These are phyloP conservation scores for Prenolepis imparis DNA, from an alignment of 2,888 invertebrate genomes.

Conservation along the genomic window DNA sequence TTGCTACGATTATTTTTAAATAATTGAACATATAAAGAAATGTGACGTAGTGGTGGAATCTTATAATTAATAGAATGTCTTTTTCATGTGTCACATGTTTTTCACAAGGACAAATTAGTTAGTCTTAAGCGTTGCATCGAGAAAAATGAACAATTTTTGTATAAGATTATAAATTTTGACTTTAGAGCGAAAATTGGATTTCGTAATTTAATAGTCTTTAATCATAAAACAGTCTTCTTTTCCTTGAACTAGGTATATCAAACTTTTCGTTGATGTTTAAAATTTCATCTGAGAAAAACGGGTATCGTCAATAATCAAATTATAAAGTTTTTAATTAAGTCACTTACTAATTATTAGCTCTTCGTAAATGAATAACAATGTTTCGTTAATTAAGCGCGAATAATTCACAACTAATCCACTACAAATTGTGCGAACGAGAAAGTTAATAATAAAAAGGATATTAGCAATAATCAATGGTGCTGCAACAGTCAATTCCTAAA, in stretches of 20 bases:
- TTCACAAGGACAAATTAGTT: neutral
- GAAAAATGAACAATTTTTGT: conserved; percentile 7
- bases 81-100: neutral
- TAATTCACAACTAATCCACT: conserved; percentile 30
- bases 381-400: conserved; percentile 24
- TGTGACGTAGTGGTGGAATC: neutral
- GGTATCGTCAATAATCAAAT: conserved; percentile 32
- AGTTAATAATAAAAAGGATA: conserved; percentile 14
- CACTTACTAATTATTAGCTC: conserved; percentile 19
- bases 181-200: conserved; percentile 4
- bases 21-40: neutral
- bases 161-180: conserved; percentile 24
- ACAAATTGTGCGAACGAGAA: conserved; percentile 5
- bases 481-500: conserved; percentile 28
- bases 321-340: conserved; percentile 29
- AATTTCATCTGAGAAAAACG: neutral
- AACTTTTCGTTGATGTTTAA: conserved; percentile 32
- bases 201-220: conserved; percentile 4
- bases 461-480: conserved; percentile 41
- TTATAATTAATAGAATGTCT: neutral
- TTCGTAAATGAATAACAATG: conserved; percentile 25
- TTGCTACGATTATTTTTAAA: neutral
- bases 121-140: neutral
- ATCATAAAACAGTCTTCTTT: neutral
- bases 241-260: neutral